Percentiles rank a stretch among this genome's conserved stretches.
Evolutionary conservation across 2,797 vertebrate genomes (phyloP).

Genomic region (Pipistrellus pipistrellus): DNA sequence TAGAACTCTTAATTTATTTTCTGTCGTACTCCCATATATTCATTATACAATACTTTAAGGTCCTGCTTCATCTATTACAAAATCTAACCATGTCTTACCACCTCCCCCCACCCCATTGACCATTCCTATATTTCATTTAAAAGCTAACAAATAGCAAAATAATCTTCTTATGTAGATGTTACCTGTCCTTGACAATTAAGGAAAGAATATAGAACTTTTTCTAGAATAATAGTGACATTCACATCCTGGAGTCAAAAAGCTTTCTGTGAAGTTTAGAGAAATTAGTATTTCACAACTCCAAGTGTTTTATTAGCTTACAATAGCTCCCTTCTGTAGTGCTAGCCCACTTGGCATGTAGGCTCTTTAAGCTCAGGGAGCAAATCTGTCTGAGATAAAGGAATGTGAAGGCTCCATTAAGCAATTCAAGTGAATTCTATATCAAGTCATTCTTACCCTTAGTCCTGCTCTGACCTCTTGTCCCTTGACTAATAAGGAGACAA

Average conservation of each 20-base stretch:
- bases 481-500: not conserved
- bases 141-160: not conserved
- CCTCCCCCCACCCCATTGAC: not conserved
- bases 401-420: not conserved
- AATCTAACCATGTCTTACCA: not conserved
- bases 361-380: not conserved
- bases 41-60: not conserved
- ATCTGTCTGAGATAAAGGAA: not conserved
- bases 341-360: not conserved
- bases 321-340: not conserved
- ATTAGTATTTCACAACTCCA: not conserved
- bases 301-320: not conserved
- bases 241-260: not conserved
- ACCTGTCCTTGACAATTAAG: not conserved
- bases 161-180: not conserved
- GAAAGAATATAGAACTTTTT: not conserved
- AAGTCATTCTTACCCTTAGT: not conserved
- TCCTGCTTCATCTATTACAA: not conserved
- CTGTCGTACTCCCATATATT: not conserved
- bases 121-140: not conserved
- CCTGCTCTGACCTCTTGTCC: not conserved
- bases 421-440: not conserved
- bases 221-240: not conserved
- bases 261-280: not conserved
- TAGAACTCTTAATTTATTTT: not conserved